Conservation (phyloP, 2,888 invertebrate genomes). For the Aquatica leii region DNA sequence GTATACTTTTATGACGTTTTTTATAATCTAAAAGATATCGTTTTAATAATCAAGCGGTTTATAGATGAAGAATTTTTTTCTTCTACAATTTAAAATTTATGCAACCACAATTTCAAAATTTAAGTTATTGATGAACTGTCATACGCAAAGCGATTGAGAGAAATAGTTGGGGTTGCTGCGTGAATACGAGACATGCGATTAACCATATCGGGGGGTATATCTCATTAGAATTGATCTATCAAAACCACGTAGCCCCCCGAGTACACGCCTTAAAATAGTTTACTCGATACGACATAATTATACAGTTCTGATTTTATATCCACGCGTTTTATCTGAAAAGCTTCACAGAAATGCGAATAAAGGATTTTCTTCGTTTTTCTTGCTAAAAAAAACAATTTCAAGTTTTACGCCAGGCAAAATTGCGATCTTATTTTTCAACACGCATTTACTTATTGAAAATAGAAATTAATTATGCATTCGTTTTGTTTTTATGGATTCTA, state of each 20-base stretch:
- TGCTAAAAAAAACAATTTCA: too few species aligned
- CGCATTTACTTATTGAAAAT: too few species aligned
- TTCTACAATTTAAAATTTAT: slow-evolving; percentile 9
- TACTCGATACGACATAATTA: too few species aligned
- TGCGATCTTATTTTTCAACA: too few species aligned
- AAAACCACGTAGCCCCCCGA: slow-evolving; percentile 14
- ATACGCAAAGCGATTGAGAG: slow-evolving; percentile 33
- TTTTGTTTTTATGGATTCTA: too few species aligned
- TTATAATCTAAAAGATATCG: slow-evolving; percentile 9
- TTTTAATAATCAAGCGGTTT: slow-evolving; percentile 22
- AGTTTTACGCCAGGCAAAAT: too few species aligned
- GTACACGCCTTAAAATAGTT: not conserved
- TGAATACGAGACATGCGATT: slow-evolving; percentile 30
- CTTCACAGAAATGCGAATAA: too few species aligned
- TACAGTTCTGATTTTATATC: too few species aligned
- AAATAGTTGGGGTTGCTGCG: slow-evolving; percentile 24
- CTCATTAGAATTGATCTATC: slow-evolving; percentile 23
- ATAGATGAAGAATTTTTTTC: not conserved
- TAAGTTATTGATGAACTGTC: slow-evolving; percentile 30
- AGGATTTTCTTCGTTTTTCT: too few species aligned
- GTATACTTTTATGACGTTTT: not conserved
- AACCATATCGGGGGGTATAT: slow-evolving; percentile 20
- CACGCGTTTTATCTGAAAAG: too few species aligned
- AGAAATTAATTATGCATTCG: too few species aligned
- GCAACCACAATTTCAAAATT: slow-evolving; percentile 23